Evolutionary conservation across 2,888 invertebrate species (phyloP), one percentile per base, ranked within the genome.

Genomic region (Agrenia bidenticulata): DNA sequence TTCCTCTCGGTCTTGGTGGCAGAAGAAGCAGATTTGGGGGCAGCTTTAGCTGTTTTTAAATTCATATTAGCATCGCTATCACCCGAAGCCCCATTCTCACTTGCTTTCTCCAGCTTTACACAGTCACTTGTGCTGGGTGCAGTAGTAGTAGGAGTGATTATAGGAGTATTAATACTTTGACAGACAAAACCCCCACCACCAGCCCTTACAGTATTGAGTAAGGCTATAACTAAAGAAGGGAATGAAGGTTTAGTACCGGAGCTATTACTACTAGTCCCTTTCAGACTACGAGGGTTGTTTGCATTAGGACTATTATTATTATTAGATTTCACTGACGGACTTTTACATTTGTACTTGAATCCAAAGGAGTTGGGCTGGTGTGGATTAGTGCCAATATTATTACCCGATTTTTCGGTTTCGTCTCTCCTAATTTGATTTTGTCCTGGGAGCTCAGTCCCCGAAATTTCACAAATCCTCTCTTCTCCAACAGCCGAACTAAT

Each of bases 141-240:
- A 15, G 45, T 32, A 19, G 21, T 9, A 13, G 37, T 56, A 17
- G 39, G 21, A 56, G 7, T 17, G 17, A 39, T 9, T 39, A 37
- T 32, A 56, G 15, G 17, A 15, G 9, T 45, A 11, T 7, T 11
- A 39, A 39, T 7, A 39, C 9, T 15, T 15, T 11, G 39, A 15
- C 39, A 11, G 15, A 11, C 9, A 39, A 39, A 39, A 5, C 45
- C 24, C 17, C 57, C 57, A 41, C 17, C 23, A 19, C 41, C n/a
- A 42, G 58, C 19, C 23, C 58, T 32, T 32, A 58, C 58, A 13
- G 58, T 58, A 19, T 58, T 58, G 23, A 58, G 58, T n/a, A 58
- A 39, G 15, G 58, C 58, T 24, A 58, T 45, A 2, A 58, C 58
- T 2, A 58, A 17, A 27, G 58, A 58, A 4, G 58, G 57, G 41